Base-by-base conservation (phyloP, 2,797 vertebrate genomes). In the Enteromius trimaculatus region DNA sequence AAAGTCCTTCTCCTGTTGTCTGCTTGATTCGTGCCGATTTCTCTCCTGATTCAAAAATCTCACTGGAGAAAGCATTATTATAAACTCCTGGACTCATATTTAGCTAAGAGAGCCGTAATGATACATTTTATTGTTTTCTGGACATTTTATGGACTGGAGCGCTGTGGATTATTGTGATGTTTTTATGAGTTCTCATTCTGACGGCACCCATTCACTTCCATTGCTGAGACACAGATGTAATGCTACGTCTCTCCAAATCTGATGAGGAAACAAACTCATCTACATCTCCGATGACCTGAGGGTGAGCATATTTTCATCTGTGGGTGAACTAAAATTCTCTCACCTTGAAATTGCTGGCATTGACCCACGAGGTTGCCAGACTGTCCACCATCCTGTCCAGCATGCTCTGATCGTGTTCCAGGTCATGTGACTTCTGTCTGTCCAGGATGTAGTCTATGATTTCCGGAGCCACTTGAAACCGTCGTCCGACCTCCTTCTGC, bases 321-420 rank as follows among this genome's bases (percentile, higher is more conserved):
- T 21, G 17, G 17, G 17, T 21, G 51, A 53, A 21, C 51, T n/a
- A n/a, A 53, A 39, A 77, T 14, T 26, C 51, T n/a, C 53, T 84
- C 94, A 99, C 98, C 97, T 99, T 99, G 69, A 96, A 99, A 93
- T 99, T 97, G 92, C 96, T 98, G 85, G 97, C 96, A 92, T 98
- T 99, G 83, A 99, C 96, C 98, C 98, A 99, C 84, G 96, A 96
- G 80, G 96, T 95, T 86, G 97, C 97, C 83, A 99, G 92, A 7
- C 94, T 93, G 76, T 99, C 98, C 91, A 98, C 96, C 93, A 97
- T 95, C 89, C 96, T 93, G 94, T 99, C 98, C 91, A 99, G 92
- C 92, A 94, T 87, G 77, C 92, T 94, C 94, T 97, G 97, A 93
- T 99, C 98, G n/a, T 97, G 95, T 78, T 99, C 97, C 86, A 99